Evolutionary conservation across 30 jellyfish, hydroid and myxozoan species (phyloP).

Genomic region (Rhopilema esculentum): DNA sequence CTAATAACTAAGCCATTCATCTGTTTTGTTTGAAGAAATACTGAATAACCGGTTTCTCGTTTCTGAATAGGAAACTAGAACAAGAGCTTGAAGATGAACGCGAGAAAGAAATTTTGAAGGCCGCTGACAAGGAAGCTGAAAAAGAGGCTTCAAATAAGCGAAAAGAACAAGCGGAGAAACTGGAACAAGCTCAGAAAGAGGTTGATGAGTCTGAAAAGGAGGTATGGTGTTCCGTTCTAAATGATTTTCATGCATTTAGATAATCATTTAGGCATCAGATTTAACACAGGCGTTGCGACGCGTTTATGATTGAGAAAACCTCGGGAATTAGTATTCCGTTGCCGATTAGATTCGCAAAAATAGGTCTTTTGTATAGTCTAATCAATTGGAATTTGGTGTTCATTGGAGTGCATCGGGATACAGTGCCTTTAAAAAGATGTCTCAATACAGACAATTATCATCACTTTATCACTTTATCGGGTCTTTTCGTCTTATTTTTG

Average conservation of each 20-base stretch:
- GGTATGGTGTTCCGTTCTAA: slow-evolving; percentile 2
- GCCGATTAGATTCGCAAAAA: too few species aligned
- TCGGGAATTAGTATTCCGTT: too few species aligned
- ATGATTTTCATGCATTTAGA: not conserved
- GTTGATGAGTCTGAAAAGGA: slow-evolving; percentile 80
- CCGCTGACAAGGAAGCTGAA: slow-evolving; percentile 95
- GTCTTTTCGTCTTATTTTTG: too few species aligned
- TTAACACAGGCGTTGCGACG: too few species aligned
- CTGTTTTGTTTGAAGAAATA: not conserved
- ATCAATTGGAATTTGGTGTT: too few species aligned
- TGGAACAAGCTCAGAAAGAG: slow-evolving; percentile 66
- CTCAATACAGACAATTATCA: too few species aligned
- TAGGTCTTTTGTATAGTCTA: too few species aligned
- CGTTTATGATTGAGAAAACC: too few species aligned
- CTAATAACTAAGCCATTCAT: not conserved
- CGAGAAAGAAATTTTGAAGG: slow-evolving; percentile 83
- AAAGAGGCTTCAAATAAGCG: slow-evolving; percentile 70
- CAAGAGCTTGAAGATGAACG: slow-evolving; percentile 85
- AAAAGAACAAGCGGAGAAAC: slow-evolving; percentile 72
- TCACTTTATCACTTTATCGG: too few species aligned
- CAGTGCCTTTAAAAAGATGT: too few species aligned
- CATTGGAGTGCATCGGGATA: too few species aligned
- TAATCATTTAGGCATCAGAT: not conserved
- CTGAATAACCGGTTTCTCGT: not conserved
- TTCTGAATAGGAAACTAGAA: slow-evolving; percentile 68